Conservation (phyloP, 2,888 invertebrate species). For the Orthosia gracilis region DNA sequence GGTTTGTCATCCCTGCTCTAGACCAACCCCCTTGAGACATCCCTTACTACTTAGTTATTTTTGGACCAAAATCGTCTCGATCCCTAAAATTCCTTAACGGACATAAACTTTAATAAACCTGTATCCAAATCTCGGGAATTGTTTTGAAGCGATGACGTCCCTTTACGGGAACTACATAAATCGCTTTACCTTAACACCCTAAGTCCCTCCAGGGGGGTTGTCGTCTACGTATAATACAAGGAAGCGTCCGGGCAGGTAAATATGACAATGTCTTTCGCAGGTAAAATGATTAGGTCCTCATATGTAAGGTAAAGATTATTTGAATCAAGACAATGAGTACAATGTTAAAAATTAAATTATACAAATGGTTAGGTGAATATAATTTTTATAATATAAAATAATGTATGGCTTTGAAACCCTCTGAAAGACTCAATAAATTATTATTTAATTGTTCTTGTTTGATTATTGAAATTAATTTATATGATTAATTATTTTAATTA, state of each 20-base stretch:
- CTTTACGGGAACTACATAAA: slow-evolving; percentile 65
- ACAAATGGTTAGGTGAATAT: too few species aligned
- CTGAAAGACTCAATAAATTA: too few species aligned
- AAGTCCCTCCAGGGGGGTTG: slow-evolving; percentile 60
- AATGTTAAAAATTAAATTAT: too few species aligned
- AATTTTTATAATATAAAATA: too few species aligned
- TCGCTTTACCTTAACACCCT: slow-evolving; percentile 70
- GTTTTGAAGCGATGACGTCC: slow-evolving; percentile 57
- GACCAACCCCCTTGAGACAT: slow-evolving; percentile 10
- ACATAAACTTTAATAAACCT: slow-evolving; percentile 53
- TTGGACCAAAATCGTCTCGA: slow-evolving; percentile 20
- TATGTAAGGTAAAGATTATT: slow-evolving; percentile 23
- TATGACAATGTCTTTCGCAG: slow-evolving; percentile 42
- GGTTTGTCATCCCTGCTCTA: too few species aligned
- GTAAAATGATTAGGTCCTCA: slow-evolving; percentile 56
- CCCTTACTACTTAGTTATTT: slow-evolving; percentile 32
- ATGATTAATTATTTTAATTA: too few species aligned
- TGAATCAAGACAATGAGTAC: too few species aligned
- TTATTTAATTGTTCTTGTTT: too few species aligned
- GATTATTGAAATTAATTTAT: too few species aligned
- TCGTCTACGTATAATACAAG: slow-evolving; percentile 51
- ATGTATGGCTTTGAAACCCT: too few species aligned
- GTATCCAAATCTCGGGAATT: slow-evolving; percentile 56
- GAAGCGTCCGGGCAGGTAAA: slow-evolving; percentile 50
- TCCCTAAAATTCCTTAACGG: slow-evolving; percentile 42